These are phyloP conservation scores for Pandemis corylana DNA, from an alignment of 2,888 invertebrate species.

Conservation along the genomic window DNA sequence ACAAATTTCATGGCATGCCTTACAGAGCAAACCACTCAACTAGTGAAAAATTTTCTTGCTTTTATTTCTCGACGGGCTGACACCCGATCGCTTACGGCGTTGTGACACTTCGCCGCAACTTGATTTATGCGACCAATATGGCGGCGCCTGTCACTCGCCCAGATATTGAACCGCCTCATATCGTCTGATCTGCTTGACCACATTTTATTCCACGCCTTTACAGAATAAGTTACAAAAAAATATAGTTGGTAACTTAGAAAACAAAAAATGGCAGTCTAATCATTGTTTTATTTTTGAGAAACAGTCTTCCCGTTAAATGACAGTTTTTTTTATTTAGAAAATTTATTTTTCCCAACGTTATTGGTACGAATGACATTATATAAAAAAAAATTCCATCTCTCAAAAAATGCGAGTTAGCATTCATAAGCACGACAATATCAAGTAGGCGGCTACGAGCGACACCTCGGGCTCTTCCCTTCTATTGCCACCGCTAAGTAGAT, in stretches of 20 bases:
- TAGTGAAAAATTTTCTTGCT: slow-evolving; percentile 77
- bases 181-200: slow-evolving; percentile 59
- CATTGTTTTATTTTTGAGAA: no score
- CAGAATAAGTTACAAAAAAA: not conserved
- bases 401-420: slow-evolving; percentile 42
- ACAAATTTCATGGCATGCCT: slow-evolving; percentile 79
- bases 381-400: slow-evolving; percentile 22
- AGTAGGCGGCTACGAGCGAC: slow-evolving; percentile 64
- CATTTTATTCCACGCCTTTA: slow-evolving; percentile 23
- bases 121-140: slow-evolving; percentile 85
- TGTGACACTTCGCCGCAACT: slow-evolving; percentile 77
- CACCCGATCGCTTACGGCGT: slow-evolving; percentile 82
- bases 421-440: slow-evolving; percentile 62
- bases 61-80: slow-evolving; percentile 80
- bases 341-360: not conserved
- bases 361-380: slow-evolving; percentile 2
- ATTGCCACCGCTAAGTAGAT: slow-evolving; percentile 77
- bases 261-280: not conserved
- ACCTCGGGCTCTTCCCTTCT: slow-evolving; percentile 67
- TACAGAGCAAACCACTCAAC: slow-evolving; percentile 78
- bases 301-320: not conserved
- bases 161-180: slow-evolving; percentile 75
- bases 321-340: not conserved
- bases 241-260: not conserved
- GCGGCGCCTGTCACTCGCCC: slow-evolving; percentile 77